phyloP scores from a whole-genome alignment of 2,113 vertebrate species.

The Oceanites oceanicus region DNA sequence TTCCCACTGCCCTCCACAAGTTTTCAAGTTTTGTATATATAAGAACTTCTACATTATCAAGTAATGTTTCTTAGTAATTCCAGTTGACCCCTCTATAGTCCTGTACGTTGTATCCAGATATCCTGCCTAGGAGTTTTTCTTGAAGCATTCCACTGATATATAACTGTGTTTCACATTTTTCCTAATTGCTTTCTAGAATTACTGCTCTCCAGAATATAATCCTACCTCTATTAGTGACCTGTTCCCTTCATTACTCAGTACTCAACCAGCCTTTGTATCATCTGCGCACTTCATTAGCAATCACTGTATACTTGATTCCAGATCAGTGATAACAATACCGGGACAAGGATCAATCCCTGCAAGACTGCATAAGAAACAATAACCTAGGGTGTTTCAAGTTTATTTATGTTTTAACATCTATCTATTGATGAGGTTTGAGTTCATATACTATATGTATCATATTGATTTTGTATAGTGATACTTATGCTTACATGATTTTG shows the following conservation, averaged over 20 bases:
- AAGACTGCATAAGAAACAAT: not conserved
- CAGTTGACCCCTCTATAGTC: accelerated
- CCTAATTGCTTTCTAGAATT: not conserved
- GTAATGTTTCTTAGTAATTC: not conserved
- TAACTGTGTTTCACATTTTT: not conserved
- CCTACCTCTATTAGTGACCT: not conserved
- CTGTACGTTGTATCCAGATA: not conserved
- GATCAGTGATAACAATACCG: not conserved
- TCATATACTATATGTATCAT: not conserved
- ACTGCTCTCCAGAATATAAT: not conserved
- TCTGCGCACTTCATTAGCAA: not conserved
- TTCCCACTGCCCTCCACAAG: not conserved
- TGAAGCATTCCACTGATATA: not conserved
- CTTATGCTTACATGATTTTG: not conserved
- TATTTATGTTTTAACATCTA: not conserved
- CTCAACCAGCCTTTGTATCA: not conserved
- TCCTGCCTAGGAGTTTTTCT: not conserved
- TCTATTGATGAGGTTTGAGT: not conserved
- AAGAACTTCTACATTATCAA: not conserved
- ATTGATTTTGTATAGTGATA: not conserved
- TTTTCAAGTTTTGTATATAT: not conserved
- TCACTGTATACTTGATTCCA: not conserved
- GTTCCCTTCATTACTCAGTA: not conserved
- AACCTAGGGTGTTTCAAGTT: not conserved
- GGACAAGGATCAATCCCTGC: not conserved